phyloP scores from a whole-genome alignment of 2,797 vertebrate genomes.

The Natrix natrix region DNA sequence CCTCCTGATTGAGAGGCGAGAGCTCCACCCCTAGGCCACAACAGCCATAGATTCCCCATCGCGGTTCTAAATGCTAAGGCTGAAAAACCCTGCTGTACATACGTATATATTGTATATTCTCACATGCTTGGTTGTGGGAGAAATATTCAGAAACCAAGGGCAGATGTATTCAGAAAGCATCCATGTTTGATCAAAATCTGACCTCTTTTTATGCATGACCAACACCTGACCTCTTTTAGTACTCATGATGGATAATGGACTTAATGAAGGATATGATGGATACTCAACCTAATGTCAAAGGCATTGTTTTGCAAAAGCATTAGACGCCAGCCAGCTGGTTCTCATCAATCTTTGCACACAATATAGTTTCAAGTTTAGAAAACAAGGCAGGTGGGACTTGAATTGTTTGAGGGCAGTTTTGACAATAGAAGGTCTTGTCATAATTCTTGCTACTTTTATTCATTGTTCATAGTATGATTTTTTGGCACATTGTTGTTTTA shows the following conservation, averaged over 20 bases:
- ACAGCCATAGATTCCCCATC: too few relatives aligned
- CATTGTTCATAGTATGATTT: background rate
- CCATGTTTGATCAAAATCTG: background rate
- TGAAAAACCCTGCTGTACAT: background rate
- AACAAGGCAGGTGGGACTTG: background rate
- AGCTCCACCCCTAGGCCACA: too few relatives aligned
- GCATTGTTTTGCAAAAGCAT: background rate
- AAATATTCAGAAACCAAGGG: background rate
- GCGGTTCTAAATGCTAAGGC: background rate
- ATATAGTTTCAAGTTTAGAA: background rate
- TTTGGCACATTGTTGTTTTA: background rate
- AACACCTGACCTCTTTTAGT: background rate
- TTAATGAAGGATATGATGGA: background rate
- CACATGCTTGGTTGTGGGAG: background rate
- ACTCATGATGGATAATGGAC: background rate
- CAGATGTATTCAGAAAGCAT: background rate
- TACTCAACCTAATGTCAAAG: background rate
- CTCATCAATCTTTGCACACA: background rate
- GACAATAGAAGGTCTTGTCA: background rate
- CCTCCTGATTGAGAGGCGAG: too few relatives aligned
- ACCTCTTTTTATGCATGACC: background rate
- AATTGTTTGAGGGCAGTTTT: background rate
- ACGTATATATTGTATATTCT: background rate
- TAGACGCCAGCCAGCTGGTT: background rate
- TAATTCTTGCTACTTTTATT: background rate